Base-by-base conservation (phyloP, 2,888 invertebrate species). In the Heliconius ismenius region DNA sequence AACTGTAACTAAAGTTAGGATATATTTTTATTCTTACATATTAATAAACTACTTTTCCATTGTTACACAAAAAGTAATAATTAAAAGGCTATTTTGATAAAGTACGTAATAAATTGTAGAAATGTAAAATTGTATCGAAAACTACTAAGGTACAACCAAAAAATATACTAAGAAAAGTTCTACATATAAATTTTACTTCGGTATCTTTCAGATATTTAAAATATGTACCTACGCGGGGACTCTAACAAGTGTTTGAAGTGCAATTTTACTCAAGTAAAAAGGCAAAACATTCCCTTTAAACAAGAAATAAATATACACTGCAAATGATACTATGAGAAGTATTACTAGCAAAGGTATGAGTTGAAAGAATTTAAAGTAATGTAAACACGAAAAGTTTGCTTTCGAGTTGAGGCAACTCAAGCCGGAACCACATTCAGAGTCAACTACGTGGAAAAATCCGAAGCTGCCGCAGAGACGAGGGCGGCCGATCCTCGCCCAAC, bases 391-490 rank as follows among this genome's bases (percentile, higher is more conserved):
- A 91, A 91, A 91, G 90, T 92, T 92, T 91, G 92, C 92, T 91
- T 91, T 91, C 89, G 88, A 92, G 91, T 91, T 91, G 88, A 88
- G 84, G 90, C 88, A 91, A 89, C 92, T 91, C 89, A 86, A 91
- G 91, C 88, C 86, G 89, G 92, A 89, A 91, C 88, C 90, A 91
- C 90, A 92, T 93, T 94, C 91, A 90, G 88, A 91, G 87, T 93
- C 93, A 93, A 92, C 92, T 93, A 91, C 88, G 85, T 92, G 93
- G 93, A 94, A 93, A 92, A 91, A 93, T 93, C 88, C 89, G 91
- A 89, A 88, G 89, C 89, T 86, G 88, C 85, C 86, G 88, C 83
- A 83, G 83, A 83, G 86, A 86, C 86, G 87, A 85, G 80, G 79
- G 81, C 76, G 79, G 77, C 77, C 76, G 67, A 76, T 78, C 78